Evolutionary conservation across 1,140 invertebrate species (phyloP).

Genomic region (Drosophila mauritiana): DNA sequence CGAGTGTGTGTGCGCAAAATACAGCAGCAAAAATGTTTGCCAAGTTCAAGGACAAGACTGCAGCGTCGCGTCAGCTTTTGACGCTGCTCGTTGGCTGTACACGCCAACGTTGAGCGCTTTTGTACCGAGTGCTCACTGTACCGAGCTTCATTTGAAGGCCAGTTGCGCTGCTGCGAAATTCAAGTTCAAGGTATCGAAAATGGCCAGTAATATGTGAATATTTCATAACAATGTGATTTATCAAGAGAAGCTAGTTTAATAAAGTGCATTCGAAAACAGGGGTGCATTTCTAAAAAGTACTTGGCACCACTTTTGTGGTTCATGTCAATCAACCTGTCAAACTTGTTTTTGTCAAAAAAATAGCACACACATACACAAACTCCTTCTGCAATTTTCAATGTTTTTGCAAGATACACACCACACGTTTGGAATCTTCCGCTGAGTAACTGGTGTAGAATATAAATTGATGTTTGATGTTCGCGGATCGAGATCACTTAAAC

Average conservation of each 20-base stretch:
- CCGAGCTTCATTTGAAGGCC: slow-evolving; percentile 67
- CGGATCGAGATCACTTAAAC: background rate
- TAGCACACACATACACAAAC: background rate
- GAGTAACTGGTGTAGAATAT: too few species aligned
- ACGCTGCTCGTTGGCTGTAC: slow-evolving; percentile 66
- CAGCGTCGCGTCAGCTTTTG: slow-evolving; percentile 52
- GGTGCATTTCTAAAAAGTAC: slow-evolving; percentile 4
- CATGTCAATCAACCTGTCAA: slow-evolving; percentile 47
- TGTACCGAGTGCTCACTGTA: slow-evolving; percentile 41
- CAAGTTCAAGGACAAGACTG: slow-evolving; percentile 76
- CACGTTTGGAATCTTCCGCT: background rate
- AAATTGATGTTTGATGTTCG: too few species aligned
- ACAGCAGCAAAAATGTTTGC: slow-evolving; percentile 43
- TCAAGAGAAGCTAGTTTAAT: background rate
- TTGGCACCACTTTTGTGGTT: slow-evolving; percentile 6
- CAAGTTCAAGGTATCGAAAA: slow-evolving; percentile 60
- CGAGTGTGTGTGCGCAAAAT: slow-evolving; percentile 17
- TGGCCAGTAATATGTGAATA: too few species aligned
- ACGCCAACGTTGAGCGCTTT: background rate
- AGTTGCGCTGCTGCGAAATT: slow-evolving; percentile 44
- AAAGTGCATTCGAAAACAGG: background rate
- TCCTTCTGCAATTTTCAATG: background rate
- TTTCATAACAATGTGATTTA: too few species aligned
- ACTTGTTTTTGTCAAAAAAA: slow-evolving; percentile 67
- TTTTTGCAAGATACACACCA: background rate